Base-by-base conservation (phyloP, 2,888 invertebrate genomes). In the Hydraecia micacea region DNA sequence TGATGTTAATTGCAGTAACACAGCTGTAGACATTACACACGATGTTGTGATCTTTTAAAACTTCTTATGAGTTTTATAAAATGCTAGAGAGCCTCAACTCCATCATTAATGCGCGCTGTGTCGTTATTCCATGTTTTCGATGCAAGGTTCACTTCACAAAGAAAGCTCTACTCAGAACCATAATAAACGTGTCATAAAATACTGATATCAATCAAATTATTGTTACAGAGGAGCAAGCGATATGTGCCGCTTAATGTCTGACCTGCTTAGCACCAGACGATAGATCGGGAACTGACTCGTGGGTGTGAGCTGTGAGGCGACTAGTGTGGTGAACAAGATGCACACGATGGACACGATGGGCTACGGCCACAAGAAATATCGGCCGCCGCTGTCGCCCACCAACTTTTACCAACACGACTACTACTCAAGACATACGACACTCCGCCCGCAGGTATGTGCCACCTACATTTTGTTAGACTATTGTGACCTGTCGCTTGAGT, bases 341-440 rank as follows among this genome's bases (percentile, higher is more conserved):
- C 96, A 96, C 85, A 97, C 97, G 55, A 97, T 97, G 97, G 97
- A 97, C 92, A 97, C 97, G 67, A 97, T 97, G 97, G 97, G 97
- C 92, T 97, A 97, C 91, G 96, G 97, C 91, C 97, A 97, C 93
- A 97, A 97, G 94, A 97, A 97, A 92, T 97, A 97, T 93, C 97
- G 97, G 92, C 97, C 97, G 83, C 97, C 97, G 80, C 92, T 97
- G 86, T 97, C 97, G 77, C 97, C 97, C 87, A 97, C 96, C 90
- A 97, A 94, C 92, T 97, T 97, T 94, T 97, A 97, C 94, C 97
- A 97, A 91, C 95, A 97, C 75, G 97, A 97, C 95, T 97, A 96
- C 88, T 97, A 97, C 91, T 95, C 97, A 70, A 93, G 97, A 80
- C 96, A 96, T 81, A 95, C 94, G 25, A 97, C 97, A n/a, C 93